Conservation (phyloP, 1,140 invertebrate genomes). For the Zaprionus gabonicus region DNA sequence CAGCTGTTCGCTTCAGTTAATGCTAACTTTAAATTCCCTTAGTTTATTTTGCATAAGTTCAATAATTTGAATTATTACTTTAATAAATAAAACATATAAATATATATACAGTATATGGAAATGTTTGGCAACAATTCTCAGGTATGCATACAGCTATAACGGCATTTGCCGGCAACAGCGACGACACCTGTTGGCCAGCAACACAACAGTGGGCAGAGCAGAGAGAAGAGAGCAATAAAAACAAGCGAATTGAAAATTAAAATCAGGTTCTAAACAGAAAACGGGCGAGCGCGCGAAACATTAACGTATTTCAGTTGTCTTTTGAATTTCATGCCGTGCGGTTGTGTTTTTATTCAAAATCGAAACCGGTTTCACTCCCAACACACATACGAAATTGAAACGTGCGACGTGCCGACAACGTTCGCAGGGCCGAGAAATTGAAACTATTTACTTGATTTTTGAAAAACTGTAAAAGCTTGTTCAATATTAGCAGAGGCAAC, state of each 20-base stretch:
- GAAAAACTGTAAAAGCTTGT: slow-evolving; percentile 58
- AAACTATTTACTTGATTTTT: slow-evolving; percentile 48
- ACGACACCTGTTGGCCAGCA: slow-evolving; percentile 50
- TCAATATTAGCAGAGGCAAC: slow-evolving; percentile 56
- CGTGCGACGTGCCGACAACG: slow-evolving; percentile 25
- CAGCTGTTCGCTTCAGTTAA: slow-evolving; percentile 22
- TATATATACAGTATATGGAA: background rate
- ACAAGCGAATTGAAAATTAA: slow-evolving; percentile 39
- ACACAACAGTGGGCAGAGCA: background rate
- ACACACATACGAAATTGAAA: slow-evolving; percentile 43
- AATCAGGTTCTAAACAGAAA: slow-evolving; percentile 65
- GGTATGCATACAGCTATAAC: slow-evolving; percentile 1
- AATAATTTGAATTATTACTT: background rate
- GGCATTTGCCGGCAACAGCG: slow-evolving; percentile 19
- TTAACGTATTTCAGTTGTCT: slow-evolving; percentile 65
- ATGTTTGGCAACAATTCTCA: background rate
- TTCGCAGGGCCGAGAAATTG: slow-evolving; percentile 22
- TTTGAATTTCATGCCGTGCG: slow-evolving; percentile 75
- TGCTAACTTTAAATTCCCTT: background rate
- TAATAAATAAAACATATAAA: background rate
- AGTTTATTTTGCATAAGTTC: background rate
- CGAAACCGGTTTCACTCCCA: slow-evolving; percentile 60
- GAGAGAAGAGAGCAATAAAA: slow-evolving; percentile 30
- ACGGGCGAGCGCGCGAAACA: slow-evolving; percentile 53
- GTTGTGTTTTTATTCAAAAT: slow-evolving; percentile 58